Percentiles rank a stretch among this genome's conserved stretches.
Evolutionary conservation across 2,113 vertebrate genomes (phyloP).

Genomic region (Amphiprion ocellaris): DNA sequence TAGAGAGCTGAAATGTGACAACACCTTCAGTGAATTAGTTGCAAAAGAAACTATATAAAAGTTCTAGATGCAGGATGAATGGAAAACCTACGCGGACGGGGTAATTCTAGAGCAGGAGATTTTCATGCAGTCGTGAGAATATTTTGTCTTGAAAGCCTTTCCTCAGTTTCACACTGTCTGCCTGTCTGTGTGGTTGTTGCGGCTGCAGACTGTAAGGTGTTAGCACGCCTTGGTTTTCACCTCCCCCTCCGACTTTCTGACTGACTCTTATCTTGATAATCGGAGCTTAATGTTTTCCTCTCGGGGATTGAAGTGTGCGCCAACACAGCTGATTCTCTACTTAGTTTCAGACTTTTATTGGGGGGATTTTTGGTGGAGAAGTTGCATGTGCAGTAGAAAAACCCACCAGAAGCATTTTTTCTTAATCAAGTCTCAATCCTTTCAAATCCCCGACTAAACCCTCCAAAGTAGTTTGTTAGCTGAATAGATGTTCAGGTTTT

Average conservation of each 20-base stretch:
- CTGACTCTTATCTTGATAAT: slow-evolving; percentile 31
- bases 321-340: slow-evolving; percentile 9
- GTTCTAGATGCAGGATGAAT: background rate
- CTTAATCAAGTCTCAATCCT: background rate
- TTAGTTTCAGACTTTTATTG: background rate
- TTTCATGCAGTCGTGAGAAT: background rate
- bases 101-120: background rate
- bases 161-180: background rate
- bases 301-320: background rate
- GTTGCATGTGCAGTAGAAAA: background rate
- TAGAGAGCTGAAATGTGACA: background rate
- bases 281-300: slow-evolving; percentile 6
- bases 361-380: background rate
- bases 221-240: background rate
- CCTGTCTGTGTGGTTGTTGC: background rate
- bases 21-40: background rate
- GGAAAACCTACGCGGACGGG: background rate
- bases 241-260: background rate
- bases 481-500: background rate
- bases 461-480: slow-evolving; percentile 8
- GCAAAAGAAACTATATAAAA: background rate
- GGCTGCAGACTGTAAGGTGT: background rate
- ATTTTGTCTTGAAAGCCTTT: background rate
- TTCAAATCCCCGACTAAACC: background rate
- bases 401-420: background rate